Evolutionary conservation across 2,797 vertebrate genomes (phyloP).

Genomic region (Petrocephalus sullivani): DNA sequence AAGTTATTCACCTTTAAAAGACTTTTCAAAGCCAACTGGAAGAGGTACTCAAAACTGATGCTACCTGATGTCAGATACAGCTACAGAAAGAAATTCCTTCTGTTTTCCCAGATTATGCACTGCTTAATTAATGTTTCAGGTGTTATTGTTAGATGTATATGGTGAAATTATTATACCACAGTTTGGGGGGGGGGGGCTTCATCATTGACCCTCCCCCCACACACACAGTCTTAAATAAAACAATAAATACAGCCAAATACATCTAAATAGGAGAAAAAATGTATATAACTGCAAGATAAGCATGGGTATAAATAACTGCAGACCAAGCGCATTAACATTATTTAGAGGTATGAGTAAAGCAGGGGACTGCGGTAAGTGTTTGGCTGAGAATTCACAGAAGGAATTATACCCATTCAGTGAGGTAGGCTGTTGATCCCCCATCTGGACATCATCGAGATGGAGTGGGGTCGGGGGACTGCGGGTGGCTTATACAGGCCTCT

Average conservation of each 20-base stretch:
- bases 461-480: background rate
- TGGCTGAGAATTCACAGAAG: background rate
- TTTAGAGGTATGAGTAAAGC: background rate
- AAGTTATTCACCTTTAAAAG: background rate
- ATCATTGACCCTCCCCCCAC: background rate
- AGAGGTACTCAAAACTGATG: background rate
- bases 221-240: background rate
- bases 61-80: background rate
- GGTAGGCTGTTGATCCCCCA: constrained; percentile 28
- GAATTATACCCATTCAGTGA: constrained; percentile 35
- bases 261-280: background rate
- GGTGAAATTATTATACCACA: background rate
- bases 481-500: background rate
- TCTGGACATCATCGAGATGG: background rate
- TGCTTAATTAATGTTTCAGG: background rate
- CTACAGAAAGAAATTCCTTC: background rate
- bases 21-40: background rate
- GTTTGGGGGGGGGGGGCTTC: background rate
- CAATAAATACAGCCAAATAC: background rate
- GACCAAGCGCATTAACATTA: background rate
- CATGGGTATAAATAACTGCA: background rate
- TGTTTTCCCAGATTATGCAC: background rate
- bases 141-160: background rate
- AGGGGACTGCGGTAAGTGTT: background rate
- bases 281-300: background rate